Base-by-base conservation (phyloP, 2,888 invertebrate species). In the Disparrhopalites patrizii region DNA sequence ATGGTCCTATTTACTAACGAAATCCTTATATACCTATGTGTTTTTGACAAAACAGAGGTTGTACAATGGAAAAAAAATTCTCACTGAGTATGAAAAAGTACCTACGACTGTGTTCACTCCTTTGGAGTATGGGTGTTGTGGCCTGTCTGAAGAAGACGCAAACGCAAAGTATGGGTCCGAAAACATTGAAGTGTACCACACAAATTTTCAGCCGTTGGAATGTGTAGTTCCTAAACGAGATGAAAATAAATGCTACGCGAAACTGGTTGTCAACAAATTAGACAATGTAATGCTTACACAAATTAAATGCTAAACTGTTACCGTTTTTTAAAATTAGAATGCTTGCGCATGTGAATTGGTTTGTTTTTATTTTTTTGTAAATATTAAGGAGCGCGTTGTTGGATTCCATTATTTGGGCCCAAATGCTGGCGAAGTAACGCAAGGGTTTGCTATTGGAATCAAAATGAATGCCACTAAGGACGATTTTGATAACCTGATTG, bases 61-160 rank as follows among this genome's bases (percentile, higher is more conserved):
- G 55, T 90, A 87, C 78, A 86, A 79, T 1, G 83, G 81, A 65
- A 80, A 82, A 15, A 77, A 77, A 0, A 84, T 84, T 68, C 80
- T 82, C 33, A 92, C 92, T 91, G 90, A 92, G 80, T 93, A 93
- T 77, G 81, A 83, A 0, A 90, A 89, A 82, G 87, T 98, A 1
- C 92, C 97, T 36, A 98, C 97, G 18, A 96, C 97, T 0, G 86
- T 98, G 1, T 98, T 98, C 81, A 93, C 94, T 43, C 97, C 98
- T 31, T 79, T 97, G 30, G 98, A 98, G 82, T 99, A 98, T 79
- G 93, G 93, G n/a, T 88, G 88, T 77, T 93, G 95, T 15, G 97
- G 97, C 1, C 81, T 93, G 58, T 89, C 93, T 76, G 97, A 98
- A 82, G 97, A 97, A 79, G 81, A 81, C 28, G 95, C 96, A 0